Percentiles rank a stretch among this genome's conserved stretches.
Conservation (phyloP, 2,888 invertebrate species). For the Petrophora chlorosata region DNA sequence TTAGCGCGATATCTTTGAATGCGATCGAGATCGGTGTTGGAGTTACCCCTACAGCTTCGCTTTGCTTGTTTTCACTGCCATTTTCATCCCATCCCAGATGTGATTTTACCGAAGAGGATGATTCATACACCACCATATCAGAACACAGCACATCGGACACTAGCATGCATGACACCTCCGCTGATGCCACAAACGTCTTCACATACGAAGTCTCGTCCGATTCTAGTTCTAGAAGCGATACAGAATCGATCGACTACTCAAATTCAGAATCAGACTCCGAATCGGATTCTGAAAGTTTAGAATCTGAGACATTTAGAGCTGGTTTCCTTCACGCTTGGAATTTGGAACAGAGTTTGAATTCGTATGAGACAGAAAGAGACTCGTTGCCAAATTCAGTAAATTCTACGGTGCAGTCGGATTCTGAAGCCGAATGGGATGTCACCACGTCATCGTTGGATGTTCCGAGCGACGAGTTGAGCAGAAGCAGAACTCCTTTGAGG, state of each 20-base stretch:
- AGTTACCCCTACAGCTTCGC: neutral
- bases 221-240: neutral
- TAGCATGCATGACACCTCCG: slow-evolving; percentile 42
- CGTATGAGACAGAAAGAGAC: too few species aligned
- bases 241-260: neutral
- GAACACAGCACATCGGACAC: slow-evolving; percentile 67
- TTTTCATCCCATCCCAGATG: slow-evolving; percentile 15
- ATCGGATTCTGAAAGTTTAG: too few species aligned
- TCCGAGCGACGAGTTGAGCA: slow-evolving; percentile 27
- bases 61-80: slow-evolving; percentile 1
- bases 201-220: neutral
- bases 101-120: slow-evolving; percentile 15
- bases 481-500: too few species aligned
- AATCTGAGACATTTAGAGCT: too few species aligned
- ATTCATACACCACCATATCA: slow-evolving; percentile 59
- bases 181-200: slow-evolving; percentile 3
- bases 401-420: neutral
- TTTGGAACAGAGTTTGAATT: too few species aligned
- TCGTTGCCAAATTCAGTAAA: too few species aligned
- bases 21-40: too few species aligned
- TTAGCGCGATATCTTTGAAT: too few species aligned
- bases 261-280: neutral
- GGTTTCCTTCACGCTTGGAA: too few species aligned
- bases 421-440: slow-evolving; percentile 49
- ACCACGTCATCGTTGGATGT: slow-evolving; percentile 45